phyloP scores from a whole-genome alignment of 2,888 invertebrate species.

The Rhaphigaster nebulosa region DNA sequence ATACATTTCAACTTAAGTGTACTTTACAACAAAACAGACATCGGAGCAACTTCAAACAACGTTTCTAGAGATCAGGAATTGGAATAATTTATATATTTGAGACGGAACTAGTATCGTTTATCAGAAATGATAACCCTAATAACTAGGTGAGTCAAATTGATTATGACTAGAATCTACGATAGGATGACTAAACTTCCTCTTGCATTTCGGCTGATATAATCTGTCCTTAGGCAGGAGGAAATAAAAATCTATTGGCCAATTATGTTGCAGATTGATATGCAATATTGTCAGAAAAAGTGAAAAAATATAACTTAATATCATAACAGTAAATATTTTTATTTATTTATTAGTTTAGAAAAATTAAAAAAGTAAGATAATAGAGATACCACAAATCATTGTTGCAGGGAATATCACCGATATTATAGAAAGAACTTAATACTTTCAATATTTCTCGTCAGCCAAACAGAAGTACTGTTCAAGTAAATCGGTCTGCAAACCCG shows the following conservation, averaged over 20 bases:
- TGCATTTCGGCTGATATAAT: neutral
- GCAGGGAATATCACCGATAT: too few species aligned
- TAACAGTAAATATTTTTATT: too few species aligned
- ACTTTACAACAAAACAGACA: neutral
- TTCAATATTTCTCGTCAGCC: too few species aligned
- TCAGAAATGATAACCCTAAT: neutral
- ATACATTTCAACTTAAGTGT: neutral
- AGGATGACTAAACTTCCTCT: neutral
- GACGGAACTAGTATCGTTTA: neutral
- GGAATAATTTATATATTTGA: neutral
- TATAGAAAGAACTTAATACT: too few species aligned
- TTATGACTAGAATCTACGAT: neutral
- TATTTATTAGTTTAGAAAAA: too few species aligned
- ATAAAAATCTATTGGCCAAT: neutral
- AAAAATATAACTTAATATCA: neutral
- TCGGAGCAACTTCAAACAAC: neutral
- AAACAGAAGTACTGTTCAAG: too few species aligned
- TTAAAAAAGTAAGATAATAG: too few species aligned
- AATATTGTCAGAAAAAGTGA: neutral
- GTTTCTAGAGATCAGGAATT: neutral
- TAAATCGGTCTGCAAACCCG: too few species aligned
- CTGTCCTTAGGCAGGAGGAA: neutral
- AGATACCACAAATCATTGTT: too few species aligned
- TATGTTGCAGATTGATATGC: neutral
- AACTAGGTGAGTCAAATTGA: neutral